Percentiles rank a stretch among this genome's conserved stretches.
Evolutionary conservation across 2,888 invertebrate species (phyloP).

Genomic region (Brachylomia viminalis): DNA sequence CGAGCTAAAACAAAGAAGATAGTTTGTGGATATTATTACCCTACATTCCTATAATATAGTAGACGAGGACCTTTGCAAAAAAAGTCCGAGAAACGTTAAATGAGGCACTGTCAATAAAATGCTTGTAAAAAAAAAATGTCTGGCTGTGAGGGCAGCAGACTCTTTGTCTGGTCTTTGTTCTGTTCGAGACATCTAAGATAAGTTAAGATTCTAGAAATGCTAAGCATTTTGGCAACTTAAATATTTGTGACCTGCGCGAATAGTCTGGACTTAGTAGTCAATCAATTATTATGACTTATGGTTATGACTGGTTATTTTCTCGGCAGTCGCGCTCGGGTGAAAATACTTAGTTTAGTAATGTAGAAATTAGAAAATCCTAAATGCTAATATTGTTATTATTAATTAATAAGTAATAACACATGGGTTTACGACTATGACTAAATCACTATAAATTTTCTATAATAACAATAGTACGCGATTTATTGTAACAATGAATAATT

Average conservation of each 20-base stretch:
- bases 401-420: neutral
- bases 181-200: conserved; percentile 35
- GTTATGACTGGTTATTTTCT: neutral
- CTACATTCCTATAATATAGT: conserved; percentile 44
- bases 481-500: neutral
- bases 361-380: neutral
- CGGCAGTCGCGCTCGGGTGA: neutral
- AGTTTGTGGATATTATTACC: conserved; percentile 50
- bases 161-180: conserved; percentile 61
- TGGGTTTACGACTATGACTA: neutral
- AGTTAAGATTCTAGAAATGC: conserved; percentile 44
- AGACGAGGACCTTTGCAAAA: conserved; percentile 55
- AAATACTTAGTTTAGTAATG: neutral
- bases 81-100: conserved; percentile 44
- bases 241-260: conserved; percentile 31
- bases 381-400: neutral
- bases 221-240: conserved; percentile 36
- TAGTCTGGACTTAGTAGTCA: conserved; percentile 1
- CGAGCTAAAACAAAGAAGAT: conserved; percentile 68
- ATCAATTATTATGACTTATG: no score
- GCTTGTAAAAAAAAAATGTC: conserved; percentile 59
- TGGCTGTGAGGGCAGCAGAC: conserved; percentile 38
- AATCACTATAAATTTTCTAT: neutral
- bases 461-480: neutral
- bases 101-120: conserved; percentile 48